Evolutionary conservation across 2,888 invertebrate species (phyloP), one percentile per base, ranked within the genome.

Genomic region (Andricus curvator): DNA sequence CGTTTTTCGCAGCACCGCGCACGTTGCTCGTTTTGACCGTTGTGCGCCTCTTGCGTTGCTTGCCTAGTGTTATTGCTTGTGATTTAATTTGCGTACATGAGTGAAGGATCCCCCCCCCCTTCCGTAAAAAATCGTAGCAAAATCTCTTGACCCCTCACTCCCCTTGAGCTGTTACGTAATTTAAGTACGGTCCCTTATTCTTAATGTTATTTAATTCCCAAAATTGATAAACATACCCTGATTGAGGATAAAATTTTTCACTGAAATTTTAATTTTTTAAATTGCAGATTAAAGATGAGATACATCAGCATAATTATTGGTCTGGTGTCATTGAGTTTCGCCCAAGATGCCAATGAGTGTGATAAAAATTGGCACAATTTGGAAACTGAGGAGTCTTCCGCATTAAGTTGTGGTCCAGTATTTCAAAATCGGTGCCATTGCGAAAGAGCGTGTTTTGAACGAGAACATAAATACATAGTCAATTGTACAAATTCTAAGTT

Each of bases 401-500:
- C 77, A 80, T n/a, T 80, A 0, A 86, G 88, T n/a, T 94, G 94
- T 82, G 94, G 94, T 4, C 90, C 92, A 20, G 90, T 92, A 66
- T 94, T 94, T 84, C 88, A 93, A 64, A 89, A 90, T 29, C 93
- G 93, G 83, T 96, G 96, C 88, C 90, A 89, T 68, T 96, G 96
- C 87, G 94, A 94, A 22, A 91, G 89, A 70, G 92, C 93, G 60
- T 93, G 93, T 79, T 95, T 94, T 89, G 94, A 95, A 78, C 92
- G 93, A 15, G 85, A 88, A 13, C 89, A 93, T 70, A 94, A 93
- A 83, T 96, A 94, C 85, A 94, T 96, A 13, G 96, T 96, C 0
- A 96, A 96, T 90, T 97, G 97, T 90, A 96, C 96, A 1, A 93
- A 95, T 87, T 92, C 94, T 0, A 94, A 94, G 2, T 95, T 96